These are phyloP conservation scores for Mastomys natalensis DNA, from an alignment of 2,113 vertebrate genomes.

Conservation along the genomic window DNA sequence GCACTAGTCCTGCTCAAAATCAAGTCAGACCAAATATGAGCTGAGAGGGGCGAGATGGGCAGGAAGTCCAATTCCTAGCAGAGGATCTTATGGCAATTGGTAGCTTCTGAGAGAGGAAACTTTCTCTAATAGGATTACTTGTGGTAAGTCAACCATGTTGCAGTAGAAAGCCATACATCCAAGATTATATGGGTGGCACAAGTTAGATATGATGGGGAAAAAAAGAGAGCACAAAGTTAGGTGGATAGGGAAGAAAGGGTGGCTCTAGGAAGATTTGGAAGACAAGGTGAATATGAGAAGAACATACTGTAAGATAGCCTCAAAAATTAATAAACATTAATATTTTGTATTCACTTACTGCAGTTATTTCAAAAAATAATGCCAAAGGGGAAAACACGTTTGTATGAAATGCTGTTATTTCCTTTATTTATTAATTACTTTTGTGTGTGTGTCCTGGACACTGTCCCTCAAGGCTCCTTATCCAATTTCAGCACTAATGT, in stretches of 20 bases:
- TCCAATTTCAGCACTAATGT: not conserved
- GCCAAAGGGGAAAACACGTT: not conserved
- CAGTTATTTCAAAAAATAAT: not conserved
- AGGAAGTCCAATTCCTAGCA: not conserved
- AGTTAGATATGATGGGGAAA: not conserved
- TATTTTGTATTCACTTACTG: not conserved
- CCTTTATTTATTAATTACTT: not conserved
- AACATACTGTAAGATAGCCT: not conserved
- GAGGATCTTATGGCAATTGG: not conserved
- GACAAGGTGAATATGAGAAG: not conserved
- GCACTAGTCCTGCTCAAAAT: not conserved
- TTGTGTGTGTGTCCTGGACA: not conserved
- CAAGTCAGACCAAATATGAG: not conserved
- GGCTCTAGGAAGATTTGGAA: not conserved
- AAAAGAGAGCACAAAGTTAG: not conserved
- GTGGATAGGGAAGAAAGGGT: no score
- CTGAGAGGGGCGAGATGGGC: not conserved
- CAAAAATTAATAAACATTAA: not conserved
- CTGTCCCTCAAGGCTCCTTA: constrained; percentile 13
- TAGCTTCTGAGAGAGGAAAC: not conserved
- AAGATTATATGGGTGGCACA: not conserved
- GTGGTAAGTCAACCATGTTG: not conserved
- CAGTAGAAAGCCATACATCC: not conserved
- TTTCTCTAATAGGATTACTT: no score
- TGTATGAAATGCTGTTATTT: not conserved